phyloP scores from a whole-genome alignment of 2,113 vertebrate genomes.

The Hyaena hyaena region DNA sequence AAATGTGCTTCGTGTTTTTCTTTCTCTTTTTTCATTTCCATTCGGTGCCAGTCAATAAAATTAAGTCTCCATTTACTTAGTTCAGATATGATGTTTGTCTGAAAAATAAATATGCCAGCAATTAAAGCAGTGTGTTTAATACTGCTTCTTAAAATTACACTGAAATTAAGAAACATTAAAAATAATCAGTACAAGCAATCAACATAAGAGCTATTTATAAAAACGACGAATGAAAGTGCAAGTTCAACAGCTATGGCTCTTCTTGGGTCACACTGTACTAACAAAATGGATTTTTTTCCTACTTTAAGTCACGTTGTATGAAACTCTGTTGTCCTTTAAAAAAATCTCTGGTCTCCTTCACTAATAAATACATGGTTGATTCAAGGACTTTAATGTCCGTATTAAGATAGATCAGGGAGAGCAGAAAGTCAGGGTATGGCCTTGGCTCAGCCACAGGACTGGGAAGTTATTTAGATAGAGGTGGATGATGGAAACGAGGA shows the following conservation, averaged over 20 bases:
- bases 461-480: neutral
- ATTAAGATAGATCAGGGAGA: neutral
- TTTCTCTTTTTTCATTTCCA: slow-evolving; percentile 92
- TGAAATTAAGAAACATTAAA: neutral
- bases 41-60: slow-evolving; percentile 91
- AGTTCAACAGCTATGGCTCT: neutral
- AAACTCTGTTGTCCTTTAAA: neutral
- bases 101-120: slow-evolving; percentile 71
- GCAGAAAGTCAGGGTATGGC: neutral
- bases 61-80: slow-evolving; percentile 94
- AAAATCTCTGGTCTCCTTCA: neutral
- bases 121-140: slow-evolving; percentile 50
- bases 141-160: slow-evolving; percentile 8
- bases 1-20: slow-evolving; percentile 87
- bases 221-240: neutral
- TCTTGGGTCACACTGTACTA: neutral
- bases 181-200: slow-evolving; percentile 8
- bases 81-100: slow-evolving; percentile 94
- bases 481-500: neutral
- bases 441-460: neutral
- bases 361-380: neutral
- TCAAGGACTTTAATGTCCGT: neutral
- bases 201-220: neutral
- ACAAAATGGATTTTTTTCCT: neutral
- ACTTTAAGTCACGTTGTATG: slow-evolving; percentile 38